A percentile compares a stretch with the other conserved stretches of the same genome.
Conservation (phyloP, 2,888 invertebrate species). For the Lydus trimaculatus region DNA sequence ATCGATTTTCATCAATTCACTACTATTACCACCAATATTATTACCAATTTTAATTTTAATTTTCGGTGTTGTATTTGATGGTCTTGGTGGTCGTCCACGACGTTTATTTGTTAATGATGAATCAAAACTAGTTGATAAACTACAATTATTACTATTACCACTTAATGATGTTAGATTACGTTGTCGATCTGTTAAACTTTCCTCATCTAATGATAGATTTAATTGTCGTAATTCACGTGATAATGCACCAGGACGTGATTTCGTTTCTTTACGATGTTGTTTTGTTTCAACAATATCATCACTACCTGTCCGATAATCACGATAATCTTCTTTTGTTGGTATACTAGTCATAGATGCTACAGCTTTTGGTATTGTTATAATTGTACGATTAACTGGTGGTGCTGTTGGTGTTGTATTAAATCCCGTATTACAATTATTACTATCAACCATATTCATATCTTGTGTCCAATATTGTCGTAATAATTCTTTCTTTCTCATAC, state of each 20-base stretch:
- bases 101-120: conserved; percentile 51
- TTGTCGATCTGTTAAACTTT: conserved; percentile 62
- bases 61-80: conserved; percentile 66
- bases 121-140: conserved; percentile 45
- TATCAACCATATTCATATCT: conserved; percentile 86
- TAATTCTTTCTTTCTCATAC: conserved; percentile 91
- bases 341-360: conserved; percentile 89
- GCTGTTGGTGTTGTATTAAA: conserved; percentile 67
- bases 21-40: conserved; percentile 64
- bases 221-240: conserved; percentile 71
- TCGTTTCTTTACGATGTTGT: conserved; percentile 68
- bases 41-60: conserved; percentile 80
- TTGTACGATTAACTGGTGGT: conserved; percentile 71
- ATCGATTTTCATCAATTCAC: conserved; percentile 56
- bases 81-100: conserved; percentile 56
- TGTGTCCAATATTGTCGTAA: conserved; percentile 85
- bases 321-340: conserved; percentile 85
- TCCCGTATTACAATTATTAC: conserved; percentile 59
- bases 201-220: conserved; percentile 68
- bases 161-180: conserved; percentile 62
- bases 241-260: conserved; percentile 63
- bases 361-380: conserved; percentile 86
- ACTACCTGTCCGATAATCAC: conserved; percentile 61
- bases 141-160: conserved; percentile 56
- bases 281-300: conserved; percentile 69